Conservation (phyloP, 2,113 vertebrate genomes). For the Dicerorhinus sumatrensis region DNA sequence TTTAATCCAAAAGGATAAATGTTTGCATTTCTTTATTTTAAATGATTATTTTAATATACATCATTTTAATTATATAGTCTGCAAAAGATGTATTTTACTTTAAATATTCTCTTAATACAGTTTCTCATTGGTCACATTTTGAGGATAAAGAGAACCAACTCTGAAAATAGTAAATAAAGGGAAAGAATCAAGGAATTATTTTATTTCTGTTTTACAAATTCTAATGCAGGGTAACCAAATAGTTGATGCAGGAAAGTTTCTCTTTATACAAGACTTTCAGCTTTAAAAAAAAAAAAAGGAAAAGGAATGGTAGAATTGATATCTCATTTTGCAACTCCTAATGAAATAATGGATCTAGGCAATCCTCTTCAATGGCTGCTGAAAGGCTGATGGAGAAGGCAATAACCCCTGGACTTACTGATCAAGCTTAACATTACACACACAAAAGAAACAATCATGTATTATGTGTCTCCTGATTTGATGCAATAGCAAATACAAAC, state of each 20-base stretch:
- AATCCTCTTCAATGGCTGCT: too few relatives aligned
- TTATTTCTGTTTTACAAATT: background rate
- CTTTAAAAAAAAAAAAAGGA: background rate
- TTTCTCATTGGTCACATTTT: background rate
- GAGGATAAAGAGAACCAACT: background rate
- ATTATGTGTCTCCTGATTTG: too few relatives aligned
- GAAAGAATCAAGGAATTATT: background rate
- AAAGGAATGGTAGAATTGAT: background rate
- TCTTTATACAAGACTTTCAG: background rate
- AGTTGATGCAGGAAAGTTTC: background rate
- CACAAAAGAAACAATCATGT: too few relatives aligned
- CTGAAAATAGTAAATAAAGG: background rate
- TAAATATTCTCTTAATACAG: background rate
- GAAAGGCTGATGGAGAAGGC: too few relatives aligned
- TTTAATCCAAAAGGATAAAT: background rate
- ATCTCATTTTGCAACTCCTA: background rate
- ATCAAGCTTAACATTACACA: too few relatives aligned
- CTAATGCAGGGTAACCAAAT: background rate
- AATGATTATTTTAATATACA: background rate
- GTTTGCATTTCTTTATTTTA: background rate
- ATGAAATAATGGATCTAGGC: background rate
- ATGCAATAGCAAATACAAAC: too few relatives aligned
- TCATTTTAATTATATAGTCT: background rate
- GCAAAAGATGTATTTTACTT: constrained; percentile 7
- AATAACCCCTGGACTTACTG: too few relatives aligned